Conservation (phyloP, 2,888 invertebrate species). For the Cheilosia vulpina region DNA sequence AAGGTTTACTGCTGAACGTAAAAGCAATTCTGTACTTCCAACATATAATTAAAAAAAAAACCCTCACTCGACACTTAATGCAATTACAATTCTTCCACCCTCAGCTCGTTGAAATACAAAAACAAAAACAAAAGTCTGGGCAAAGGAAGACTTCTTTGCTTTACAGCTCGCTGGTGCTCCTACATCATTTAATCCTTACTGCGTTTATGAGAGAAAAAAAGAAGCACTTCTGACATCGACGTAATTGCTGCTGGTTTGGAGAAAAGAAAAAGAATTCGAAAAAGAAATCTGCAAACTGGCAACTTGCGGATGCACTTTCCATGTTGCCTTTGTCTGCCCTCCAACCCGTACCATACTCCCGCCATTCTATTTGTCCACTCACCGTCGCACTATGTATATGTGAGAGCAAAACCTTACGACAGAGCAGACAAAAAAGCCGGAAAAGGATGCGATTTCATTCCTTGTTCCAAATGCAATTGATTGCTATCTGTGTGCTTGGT, state of each 20-base stretch:
- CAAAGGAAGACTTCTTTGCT: neutral
- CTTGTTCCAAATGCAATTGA: conserved; percentile 24
- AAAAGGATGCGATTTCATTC: conserved; percentile 5
- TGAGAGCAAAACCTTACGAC: neutral
- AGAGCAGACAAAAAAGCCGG: neutral
- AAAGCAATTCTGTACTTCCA: neutral
- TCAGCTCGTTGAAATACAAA: neutral
- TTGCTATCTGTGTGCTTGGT: conserved; percentile 5
- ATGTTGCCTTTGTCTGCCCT: neutral
- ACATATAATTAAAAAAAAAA: neutral
- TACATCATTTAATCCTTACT: neutral
- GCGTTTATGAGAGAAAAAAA: neutral
- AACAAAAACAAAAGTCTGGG: neutral
- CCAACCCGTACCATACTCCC: neutral
- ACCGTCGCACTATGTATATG: neutral
- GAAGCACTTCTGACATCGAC: conserved; percentile 5
- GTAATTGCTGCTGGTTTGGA: conserved; percentile 7
- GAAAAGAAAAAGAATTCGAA: neutral
- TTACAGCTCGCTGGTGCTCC: neutral
- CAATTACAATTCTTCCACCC: conserved; percentile 3
- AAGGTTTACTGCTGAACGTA: no score
- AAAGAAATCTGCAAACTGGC: neutral
- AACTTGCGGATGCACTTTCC: neutral
- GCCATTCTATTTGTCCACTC: neutral
- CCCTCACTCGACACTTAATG: neutral